Conservation (phyloP, 2,113 vertebrate genomes). For the Okapia johnstoni region DNA sequence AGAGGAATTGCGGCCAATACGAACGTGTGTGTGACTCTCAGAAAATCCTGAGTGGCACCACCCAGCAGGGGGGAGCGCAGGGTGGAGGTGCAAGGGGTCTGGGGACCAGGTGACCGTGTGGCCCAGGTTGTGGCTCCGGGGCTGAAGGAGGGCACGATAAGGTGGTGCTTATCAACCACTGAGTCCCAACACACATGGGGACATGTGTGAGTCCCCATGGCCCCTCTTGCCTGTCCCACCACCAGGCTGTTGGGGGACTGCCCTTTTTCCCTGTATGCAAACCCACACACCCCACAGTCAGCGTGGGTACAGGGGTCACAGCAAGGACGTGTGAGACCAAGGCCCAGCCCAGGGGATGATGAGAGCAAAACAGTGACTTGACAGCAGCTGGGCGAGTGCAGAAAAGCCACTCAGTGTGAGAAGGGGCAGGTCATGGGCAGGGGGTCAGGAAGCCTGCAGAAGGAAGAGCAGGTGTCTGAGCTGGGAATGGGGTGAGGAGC, state of each 20-base stretch:
- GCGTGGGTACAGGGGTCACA: background rate
- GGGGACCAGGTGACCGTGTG: rapidly evolving
- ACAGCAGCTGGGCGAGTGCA: background rate
- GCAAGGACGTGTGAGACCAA: background rate
- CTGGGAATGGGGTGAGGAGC: background rate
- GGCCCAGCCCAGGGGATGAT: background rate
- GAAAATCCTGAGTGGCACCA: background rate
- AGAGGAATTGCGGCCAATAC: background rate
- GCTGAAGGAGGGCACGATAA: background rate
- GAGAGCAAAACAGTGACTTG: background rate
- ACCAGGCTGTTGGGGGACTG: background rate
- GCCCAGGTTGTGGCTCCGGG: background rate
- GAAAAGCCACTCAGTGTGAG: background rate
- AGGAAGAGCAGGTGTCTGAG: background rate
- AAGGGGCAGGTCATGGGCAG: background rate
- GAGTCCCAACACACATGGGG: background rate
- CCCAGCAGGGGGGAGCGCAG: background rate
- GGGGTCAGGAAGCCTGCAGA: background rate
- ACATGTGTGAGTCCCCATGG: background rate
- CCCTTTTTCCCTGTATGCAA: background rate
- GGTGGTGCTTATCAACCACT: background rate
- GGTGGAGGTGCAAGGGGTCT: background rate
- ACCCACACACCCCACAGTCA: background rate
- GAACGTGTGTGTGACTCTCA: background rate
- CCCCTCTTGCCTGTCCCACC: background rate